Percentiles rank a stretch among this genome's conserved stretches.
Conservation (phyloP, 2,888 invertebrate genomes). For the Epinotia brunnichana region DNA sequence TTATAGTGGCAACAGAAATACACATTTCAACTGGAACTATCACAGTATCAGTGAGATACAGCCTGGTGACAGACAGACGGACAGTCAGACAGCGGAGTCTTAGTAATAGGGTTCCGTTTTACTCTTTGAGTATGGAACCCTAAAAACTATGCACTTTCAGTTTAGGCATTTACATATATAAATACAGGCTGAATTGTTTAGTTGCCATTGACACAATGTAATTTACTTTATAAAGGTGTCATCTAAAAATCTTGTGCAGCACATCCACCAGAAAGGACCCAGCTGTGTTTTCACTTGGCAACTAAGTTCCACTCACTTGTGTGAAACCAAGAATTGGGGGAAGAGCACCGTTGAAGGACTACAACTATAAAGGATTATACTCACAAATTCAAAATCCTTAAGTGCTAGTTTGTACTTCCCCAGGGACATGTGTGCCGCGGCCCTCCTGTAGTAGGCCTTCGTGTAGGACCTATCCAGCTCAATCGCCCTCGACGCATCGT, state of each 20-base stretch:
- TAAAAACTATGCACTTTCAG: too few relatives aligned
- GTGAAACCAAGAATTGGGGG: neutral
- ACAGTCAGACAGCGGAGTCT: too few relatives aligned
- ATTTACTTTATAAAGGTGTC: neutral
- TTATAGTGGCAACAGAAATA: too few relatives aligned
- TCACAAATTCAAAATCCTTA: slow-evolving; percentile 97
- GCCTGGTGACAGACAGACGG: too few relatives aligned
- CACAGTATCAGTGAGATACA: too few relatives aligned
- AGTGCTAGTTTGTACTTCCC: slow-evolving; percentile 98
- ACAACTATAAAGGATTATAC: slow-evolving; percentile 55
- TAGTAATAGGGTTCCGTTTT: too few relatives aligned
- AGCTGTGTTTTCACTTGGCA: slow-evolving; percentile 1
- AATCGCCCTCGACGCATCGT: slow-evolving; percentile 96
- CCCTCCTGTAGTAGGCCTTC: slow-evolving; percentile 98
- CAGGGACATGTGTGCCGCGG: slow-evolving; percentile 98
- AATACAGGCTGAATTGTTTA: too few relatives aligned
- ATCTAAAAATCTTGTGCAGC: neutral
- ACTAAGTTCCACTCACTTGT: neutral
- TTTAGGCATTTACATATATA: too few relatives aligned
- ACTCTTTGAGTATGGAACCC: too few relatives aligned
- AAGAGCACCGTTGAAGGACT: neutral
- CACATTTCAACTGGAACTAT: too few relatives aligned
- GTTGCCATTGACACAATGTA: too few relatives aligned
- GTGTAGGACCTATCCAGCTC: slow-evolving; percentile 94
- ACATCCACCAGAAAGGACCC: neutral